Percentiles rank a stretch among this genome's conserved stretches.
phyloP scores from a whole-genome alignment of 2,888 invertebrate genomes.

The Orthosia cruda region DNA sequence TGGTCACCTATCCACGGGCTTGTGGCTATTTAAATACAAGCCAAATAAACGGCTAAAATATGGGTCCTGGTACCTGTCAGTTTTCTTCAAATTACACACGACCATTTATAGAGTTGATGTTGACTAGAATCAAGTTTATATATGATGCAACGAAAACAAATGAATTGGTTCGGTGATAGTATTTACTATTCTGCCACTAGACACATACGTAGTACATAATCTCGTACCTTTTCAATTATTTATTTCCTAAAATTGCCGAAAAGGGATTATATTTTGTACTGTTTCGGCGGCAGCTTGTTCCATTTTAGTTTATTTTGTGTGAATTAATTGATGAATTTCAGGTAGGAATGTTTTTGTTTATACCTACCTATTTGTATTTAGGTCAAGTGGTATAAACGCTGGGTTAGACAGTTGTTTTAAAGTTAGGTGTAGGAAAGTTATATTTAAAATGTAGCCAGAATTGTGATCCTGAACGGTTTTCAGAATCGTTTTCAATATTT shows the following conservation, averaged over 20 bases:
- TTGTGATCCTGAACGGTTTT: no score
- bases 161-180: not conserved
- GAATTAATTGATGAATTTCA: slow-evolving; percentile 33
- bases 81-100: no score
- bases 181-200: not conserved
- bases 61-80: no score
- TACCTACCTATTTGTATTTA: slow-evolving; percentile 6
- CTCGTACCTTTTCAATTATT: slow-evolving; percentile 50
- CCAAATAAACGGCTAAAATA: no score
- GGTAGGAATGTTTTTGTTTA: slow-evolving; percentile 8
- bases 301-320: slow-evolving; percentile 27
- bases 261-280: slow-evolving; percentile 20
- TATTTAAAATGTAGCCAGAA: not conserved
- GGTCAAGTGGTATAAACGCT: not conserved
- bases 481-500: no score
- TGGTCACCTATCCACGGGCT: no score
- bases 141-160: slow-evolving; percentile 10
- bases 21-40: no score
- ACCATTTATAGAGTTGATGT: no score
- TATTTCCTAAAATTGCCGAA: slow-evolving; percentile 43
- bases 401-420: slow-evolving; percentile 6
- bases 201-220: slow-evolving; percentile 1
- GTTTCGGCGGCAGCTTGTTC: slow-evolving; percentile 19
- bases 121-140: no score
- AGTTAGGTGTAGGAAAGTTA: not conserved